These are phyloP conservation scores for Numenius phaeopus DNA, from an alignment of 2,797 vertebrate genomes.

Conservation along the genomic window DNA sequence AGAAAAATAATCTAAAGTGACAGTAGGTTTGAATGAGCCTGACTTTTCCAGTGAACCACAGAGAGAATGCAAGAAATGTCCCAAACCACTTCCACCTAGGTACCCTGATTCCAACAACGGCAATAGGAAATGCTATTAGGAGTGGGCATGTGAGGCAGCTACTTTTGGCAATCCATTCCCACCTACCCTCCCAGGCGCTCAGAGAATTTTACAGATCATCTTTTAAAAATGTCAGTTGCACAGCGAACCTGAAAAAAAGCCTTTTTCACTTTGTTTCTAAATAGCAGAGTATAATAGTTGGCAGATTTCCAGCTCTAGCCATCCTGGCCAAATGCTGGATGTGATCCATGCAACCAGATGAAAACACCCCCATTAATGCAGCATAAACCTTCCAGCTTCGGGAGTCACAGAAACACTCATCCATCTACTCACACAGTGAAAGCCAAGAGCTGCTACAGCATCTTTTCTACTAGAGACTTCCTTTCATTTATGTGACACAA, in stretches of 20 bases:
- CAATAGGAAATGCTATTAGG: background rate
- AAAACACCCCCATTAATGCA: conserved; percentile 22
- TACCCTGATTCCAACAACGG: background rate
- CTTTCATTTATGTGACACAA: conserved; percentile 60
- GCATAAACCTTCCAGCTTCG: conserved; percentile 2
- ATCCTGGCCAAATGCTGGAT: conserved; percentile 41
- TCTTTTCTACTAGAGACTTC: conserved; percentile 28
- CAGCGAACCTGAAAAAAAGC: background rate
- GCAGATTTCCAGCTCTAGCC: conserved; percentile 16
- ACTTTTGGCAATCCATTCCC: background rate
- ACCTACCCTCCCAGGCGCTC: background rate
- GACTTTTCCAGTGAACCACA: background rate
- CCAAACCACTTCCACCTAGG: background rate
- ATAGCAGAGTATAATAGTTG: background rate
- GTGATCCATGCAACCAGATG: conserved; percentile 35
- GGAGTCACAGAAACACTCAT: background rate
- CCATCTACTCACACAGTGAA: background rate
- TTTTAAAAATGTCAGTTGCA: background rate
- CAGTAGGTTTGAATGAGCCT: conserved; percentile 11
- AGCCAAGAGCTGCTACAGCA: conserved; percentile 36
- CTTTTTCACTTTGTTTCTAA: conserved; percentile 8
- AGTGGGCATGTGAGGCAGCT: background rate
- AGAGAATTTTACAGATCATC: background rate
- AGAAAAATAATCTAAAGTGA: conserved; percentile 22
- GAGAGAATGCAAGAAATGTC: background rate